Evolutionary conservation across 2,797 vertebrate genomes (phyloP).

Genomic region (Lophotriccus pileatus): DNA sequence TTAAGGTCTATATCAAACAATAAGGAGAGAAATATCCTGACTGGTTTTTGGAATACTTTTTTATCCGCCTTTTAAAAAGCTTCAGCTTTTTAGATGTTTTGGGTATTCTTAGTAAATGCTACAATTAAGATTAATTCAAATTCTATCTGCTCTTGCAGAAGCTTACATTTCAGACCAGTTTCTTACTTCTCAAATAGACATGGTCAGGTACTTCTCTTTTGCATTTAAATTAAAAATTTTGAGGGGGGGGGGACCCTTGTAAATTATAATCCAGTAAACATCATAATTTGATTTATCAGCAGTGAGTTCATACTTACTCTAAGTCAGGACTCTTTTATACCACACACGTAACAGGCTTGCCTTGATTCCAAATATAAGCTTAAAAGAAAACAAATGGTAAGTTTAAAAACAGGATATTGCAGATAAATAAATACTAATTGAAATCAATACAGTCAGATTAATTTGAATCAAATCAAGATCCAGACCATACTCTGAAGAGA

Average conservation of each 20-base stretch:
- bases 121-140: background rate
- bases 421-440: background rate
- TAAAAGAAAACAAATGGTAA: background rate
- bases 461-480: background rate
- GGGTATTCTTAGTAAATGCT: background rate
- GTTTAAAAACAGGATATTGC: background rate
- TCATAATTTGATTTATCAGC: background rate
- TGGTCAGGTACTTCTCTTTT: background rate
- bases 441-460: background rate
- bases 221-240: background rate
- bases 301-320: background rate
- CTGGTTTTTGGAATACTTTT: background rate
- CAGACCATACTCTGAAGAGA: background rate
- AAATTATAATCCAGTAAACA: background rate
- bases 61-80: background rate
- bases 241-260: too few species aligned
- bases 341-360: background rate
- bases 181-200: background rate
- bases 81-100: background rate
- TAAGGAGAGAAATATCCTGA: background rate
- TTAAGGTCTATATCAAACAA: background rate
- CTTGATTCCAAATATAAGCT: background rate
- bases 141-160: background rate
- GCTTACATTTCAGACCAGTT: background rate
- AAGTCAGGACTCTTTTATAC: background rate